These are phyloP conservation scores for Pandion haliaetus DNA, from an alignment of 2,113 vertebrate species.

Conservation along the genomic window DNA sequence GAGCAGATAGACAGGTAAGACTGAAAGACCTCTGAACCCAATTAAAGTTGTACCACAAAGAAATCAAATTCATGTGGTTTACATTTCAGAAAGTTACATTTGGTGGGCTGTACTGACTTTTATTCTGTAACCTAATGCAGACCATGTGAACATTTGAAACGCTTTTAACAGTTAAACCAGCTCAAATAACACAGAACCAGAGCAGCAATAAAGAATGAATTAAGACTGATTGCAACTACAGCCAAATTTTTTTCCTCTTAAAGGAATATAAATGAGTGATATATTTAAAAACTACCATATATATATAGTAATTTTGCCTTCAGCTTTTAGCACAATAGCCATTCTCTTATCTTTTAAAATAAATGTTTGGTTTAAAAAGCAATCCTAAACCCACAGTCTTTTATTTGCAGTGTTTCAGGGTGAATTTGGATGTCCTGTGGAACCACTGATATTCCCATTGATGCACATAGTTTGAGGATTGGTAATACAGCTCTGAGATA, in stretches of 20 bases:
- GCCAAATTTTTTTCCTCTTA: conserved; percentile 70
- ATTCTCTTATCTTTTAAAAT: conserved; percentile 64
- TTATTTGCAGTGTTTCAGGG: not conserved
- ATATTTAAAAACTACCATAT: conserved; percentile 7
- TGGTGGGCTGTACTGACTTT: conserved; percentile 82
- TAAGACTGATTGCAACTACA: conserved; percentile 80
- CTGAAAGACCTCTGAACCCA: conserved; percentile 79
- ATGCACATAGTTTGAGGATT: conserved; percentile 20
- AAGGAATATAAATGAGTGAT: conserved; percentile 57
- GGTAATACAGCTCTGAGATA: not conserved
- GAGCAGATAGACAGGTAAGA: conserved; percentile 82
- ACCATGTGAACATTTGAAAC: conserved; percentile 85
- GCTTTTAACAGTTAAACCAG: conserved; percentile 82
- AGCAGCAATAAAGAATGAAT: conserved; percentile 86
- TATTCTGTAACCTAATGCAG: conserved; percentile 84
- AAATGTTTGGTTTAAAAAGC: conserved; percentile 60
- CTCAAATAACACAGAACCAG: conserved; percentile 85
- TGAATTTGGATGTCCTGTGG: conserved; percentile 17
- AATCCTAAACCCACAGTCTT: conserved; percentile 35
- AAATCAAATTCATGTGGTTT: conserved; percentile 86
- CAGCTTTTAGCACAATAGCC: conserved; percentile 43
- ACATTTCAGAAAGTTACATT: conserved; percentile 83
- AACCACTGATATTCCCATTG: not conserved
- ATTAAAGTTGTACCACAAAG: conserved; percentile 83
- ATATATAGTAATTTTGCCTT: conserved; percentile 31